A percentile compares a stretch with the other conserved stretches of the same genome.
Evolutionary conservation across 1,140 invertebrate species (phyloP).

Genomic region (Saccostrea cuccullata): DNA sequence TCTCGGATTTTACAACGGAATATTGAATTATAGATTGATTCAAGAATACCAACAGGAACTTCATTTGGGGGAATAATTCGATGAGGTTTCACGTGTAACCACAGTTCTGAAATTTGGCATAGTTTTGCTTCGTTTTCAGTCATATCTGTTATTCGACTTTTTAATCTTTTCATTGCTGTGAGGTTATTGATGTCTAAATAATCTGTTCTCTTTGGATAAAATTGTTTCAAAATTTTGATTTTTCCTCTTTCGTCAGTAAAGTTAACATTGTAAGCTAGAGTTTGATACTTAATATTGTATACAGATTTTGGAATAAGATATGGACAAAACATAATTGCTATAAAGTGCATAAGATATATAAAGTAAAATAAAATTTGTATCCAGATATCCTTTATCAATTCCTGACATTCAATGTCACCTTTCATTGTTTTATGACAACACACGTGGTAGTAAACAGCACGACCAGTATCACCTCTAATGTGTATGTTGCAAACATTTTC

Average conservation of each 20-base stretch:
- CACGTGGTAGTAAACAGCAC: slow-evolving; percentile 60
- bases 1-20: slow-evolving; percentile 63
- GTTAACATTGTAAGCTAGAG: background rate
- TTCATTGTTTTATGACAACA: slow-evolving; percentile 58
- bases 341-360: slow-evolving; percentile 58
- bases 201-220: background rate
- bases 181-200: slow-evolving; percentile 47
- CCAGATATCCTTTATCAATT: slow-evolving; percentile 55
- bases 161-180: slow-evolving; percentile 55
- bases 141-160: slow-evolving; percentile 49
- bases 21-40: slow-evolving; percentile 59
- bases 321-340: slow-evolving; percentile 60
- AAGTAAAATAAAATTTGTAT: slow-evolving; percentile 54
- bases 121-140: slow-evolving; percentile 44
- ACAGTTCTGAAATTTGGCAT: slow-evolving; percentile 31
- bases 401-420: slow-evolving; percentile 51
- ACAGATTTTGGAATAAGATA: slow-evolving; percentile 55
- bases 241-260: no score
- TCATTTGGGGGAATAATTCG: slow-evolving; percentile 55
- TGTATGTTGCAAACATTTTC: slow-evolving; percentile 17
- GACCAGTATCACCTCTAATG: background rate
- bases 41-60: slow-evolving; percentile 60
- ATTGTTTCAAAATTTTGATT: background rate
- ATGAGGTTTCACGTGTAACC: slow-evolving; percentile 54
- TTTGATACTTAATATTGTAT: slow-evolving; percentile 41